Conservation (phyloP, 1,140 invertebrate species). For the Tetramorium alpestre region DNA sequence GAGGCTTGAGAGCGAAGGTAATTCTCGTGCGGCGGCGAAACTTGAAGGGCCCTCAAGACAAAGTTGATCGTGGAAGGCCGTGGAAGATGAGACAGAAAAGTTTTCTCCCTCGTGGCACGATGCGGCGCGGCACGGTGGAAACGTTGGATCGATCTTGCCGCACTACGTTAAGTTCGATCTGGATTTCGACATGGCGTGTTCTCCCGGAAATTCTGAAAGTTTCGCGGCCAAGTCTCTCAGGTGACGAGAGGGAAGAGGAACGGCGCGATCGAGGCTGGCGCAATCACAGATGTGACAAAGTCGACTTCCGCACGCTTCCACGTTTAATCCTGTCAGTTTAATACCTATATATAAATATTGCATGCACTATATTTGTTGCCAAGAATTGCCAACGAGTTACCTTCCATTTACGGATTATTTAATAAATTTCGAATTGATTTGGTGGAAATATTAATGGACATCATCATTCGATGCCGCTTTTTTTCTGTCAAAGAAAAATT, state of each 20-base stretch:
- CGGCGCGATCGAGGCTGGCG: slow-evolving; percentile 3
- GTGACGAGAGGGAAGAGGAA: not conserved
- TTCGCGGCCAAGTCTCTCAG: slow-evolving; percentile 45
- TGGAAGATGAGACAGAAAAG: slow-evolving; percentile 59
- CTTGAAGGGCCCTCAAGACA: slow-evolving; percentile 63
- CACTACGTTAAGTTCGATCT: slow-evolving; percentile 53
- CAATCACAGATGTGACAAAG: slow-evolving; percentile 61
- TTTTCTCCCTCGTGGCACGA: slow-evolving; percentile 30
- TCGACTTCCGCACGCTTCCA: slow-evolving; percentile 37
- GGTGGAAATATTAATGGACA: not conserved
- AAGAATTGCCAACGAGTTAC: not conserved
- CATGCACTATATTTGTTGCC: not conserved
- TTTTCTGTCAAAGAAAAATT: not conserved
- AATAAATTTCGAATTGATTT: not conserved
- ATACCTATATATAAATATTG: not conserved
- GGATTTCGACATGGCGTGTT: slow-evolving; percentile 39
- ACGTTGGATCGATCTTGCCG: slow-evolving; percentile 63
- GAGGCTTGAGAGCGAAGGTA: slow-evolving; percentile 61
- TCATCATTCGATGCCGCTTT: not conserved
- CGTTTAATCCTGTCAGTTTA: not conserved
- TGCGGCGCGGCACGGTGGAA: not conserved
- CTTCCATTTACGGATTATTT: not conserved
- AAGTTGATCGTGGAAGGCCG: slow-evolving; percentile 64
- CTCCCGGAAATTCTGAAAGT: slow-evolving; percentile 66
- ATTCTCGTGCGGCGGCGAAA: slow-evolving; percentile 62